A percentile compares a stretch with the other conserved stretches of the same genome.
phyloP scores from a whole-genome alignment of 2,113 vertebrate species.

The Columbina picui region DNA sequence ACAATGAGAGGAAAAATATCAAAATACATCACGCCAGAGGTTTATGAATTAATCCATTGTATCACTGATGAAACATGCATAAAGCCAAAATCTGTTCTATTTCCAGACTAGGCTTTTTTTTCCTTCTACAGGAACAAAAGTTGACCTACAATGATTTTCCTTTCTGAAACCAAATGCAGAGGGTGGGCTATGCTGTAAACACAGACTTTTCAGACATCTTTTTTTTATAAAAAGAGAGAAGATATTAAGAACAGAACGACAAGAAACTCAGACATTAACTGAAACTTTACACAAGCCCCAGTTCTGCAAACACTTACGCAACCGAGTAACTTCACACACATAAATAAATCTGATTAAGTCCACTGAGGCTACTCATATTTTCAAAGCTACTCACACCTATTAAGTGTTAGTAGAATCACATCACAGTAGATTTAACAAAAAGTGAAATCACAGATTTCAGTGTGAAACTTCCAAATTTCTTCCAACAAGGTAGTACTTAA shows the following conservation, averaged over 20 bases:
- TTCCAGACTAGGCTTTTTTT: not conserved
- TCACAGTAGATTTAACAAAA: not conserved
- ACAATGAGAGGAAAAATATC: conserved; percentile 21
- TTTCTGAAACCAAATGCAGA: not conserved
- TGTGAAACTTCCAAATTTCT: not conserved
- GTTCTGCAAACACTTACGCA: not conserved
- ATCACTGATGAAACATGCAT: not conserved
- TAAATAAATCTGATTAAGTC: conserved; percentile 5
- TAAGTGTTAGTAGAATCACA: not conserved
- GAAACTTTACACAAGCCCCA: not conserved
- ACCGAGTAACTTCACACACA: not conserved
- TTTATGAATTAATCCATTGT: conserved; percentile 26
- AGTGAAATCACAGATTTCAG: not conserved
- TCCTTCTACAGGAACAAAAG: not conserved
- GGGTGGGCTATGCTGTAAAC: not conserved
- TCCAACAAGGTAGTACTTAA: not conserved
- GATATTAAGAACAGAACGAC: not conserved
- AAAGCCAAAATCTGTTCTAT: not conserved
- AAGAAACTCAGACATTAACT: conserved; percentile 20
- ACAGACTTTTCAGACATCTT: not conserved
- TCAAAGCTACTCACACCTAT: not conserved
- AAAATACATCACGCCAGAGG: not conserved
- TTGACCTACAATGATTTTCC: not conserved
- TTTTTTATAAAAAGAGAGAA: too few species aligned
- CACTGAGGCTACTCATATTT: not conserved